phyloP scores from a whole-genome alignment of 2,888 invertebrate species.

The Cephus pulcher region DNA sequence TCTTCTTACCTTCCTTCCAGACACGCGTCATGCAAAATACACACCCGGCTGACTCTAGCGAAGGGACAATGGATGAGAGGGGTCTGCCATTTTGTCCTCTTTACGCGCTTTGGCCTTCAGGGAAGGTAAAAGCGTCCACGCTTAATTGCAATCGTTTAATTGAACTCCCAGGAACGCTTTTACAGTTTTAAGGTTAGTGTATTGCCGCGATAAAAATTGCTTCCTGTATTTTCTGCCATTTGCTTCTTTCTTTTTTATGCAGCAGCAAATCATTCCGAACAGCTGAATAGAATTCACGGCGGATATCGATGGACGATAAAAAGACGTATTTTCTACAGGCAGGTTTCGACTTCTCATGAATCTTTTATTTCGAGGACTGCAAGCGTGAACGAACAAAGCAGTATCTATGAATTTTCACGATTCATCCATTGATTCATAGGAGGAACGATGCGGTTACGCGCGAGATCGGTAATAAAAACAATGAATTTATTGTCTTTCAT shows the following conservation, averaged over 20 bases:
- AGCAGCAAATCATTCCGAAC: background rate
- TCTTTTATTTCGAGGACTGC: background rate
- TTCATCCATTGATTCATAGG: background rate
- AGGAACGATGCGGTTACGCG: background rate
- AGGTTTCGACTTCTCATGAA: background rate
- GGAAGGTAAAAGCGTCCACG: background rate
- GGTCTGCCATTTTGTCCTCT: background rate
- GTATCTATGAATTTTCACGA: background rate
- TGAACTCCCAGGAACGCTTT: background rate
- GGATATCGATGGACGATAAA: background rate
- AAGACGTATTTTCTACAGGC: background rate
- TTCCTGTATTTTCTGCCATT: background rate
- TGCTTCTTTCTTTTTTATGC: background rate
- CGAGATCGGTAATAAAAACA: background rate
- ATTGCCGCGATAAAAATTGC: background rate
- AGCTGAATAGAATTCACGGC: background rate
- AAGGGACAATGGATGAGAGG: background rate
- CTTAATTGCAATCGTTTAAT: background rate
- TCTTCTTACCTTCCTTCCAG: background rate
- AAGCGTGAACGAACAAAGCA: background rate
- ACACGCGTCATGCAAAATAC: background rate
- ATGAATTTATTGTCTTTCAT: background rate
- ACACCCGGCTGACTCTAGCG: background rate
- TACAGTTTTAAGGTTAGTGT: background rate
- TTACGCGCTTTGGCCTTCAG: background rate